Percentiles rank a stretch among this genome's conserved stretches.
Conservation (phyloP, 2,113 vertebrate species). For the Aphelocoma coerulescens region DNA sequence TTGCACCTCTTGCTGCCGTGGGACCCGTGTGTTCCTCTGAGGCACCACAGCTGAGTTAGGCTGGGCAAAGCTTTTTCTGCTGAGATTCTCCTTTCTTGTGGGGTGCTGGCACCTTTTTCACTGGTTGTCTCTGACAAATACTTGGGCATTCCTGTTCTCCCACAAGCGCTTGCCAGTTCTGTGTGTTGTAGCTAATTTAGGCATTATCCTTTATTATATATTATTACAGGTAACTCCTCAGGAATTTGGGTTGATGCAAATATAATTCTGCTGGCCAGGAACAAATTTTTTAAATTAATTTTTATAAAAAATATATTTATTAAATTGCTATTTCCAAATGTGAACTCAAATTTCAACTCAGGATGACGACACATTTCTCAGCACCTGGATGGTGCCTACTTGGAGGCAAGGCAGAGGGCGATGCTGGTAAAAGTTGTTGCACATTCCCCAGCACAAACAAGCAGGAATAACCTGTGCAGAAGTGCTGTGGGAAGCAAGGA, state of each 20-base stretch:
- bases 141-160: neutral
- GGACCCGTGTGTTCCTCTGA: neutral
- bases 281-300: neutral
- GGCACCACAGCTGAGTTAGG: neutral
- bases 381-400: rapidly evolving
- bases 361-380: neutral
- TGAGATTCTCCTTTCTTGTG: neutral
- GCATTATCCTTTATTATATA: neutral
- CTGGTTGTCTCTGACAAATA: neutral
- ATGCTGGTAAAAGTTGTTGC: neutral
- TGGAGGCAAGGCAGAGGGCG: neutral
- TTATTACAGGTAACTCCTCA: neutral
- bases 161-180: neutral
- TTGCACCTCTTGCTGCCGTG: neutral
- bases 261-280: neutral
- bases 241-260: neutral
- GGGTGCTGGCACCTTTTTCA: neutral
- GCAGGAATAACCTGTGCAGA: neutral
- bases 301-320: neutral
- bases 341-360: neutral
- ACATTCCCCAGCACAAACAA: neutral
- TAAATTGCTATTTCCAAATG: neutral
- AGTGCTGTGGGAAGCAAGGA: neutral
- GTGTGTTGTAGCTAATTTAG: neutral
- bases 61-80: neutral